phyloP scores from a whole-genome alignment of 1,140 invertebrate species.

The Trichomalopsis sarcophagae region DNA sequence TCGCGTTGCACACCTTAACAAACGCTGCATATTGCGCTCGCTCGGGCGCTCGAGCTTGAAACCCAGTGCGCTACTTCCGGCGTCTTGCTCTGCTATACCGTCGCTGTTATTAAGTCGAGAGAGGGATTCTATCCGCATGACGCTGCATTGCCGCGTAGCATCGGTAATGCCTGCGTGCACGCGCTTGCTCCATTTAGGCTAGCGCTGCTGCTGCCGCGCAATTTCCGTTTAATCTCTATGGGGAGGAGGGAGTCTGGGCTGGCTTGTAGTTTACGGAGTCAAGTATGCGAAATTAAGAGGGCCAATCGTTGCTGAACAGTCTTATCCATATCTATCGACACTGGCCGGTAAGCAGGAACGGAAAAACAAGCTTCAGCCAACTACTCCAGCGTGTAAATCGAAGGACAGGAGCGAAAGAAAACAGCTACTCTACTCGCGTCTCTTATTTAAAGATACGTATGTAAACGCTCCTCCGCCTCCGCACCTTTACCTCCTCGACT shows the following conservation, averaged over 20 bases:
- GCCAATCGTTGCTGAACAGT: background rate
- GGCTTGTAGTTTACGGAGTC: background rate
- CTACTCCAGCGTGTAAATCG: background rate
- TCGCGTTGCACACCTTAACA: background rate
- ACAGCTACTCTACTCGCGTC: background rate
- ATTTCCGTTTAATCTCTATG: conserved; percentile 49
- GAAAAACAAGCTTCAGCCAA: no score
- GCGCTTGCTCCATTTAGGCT: conserved; percentile 16
- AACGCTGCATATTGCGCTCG: conserved; percentile 12
- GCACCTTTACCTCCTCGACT: background rate
- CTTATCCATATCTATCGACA: no score
- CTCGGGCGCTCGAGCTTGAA: background rate
- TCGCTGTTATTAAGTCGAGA: conserved; percentile 40
- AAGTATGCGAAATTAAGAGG: conserved; percentile 5
- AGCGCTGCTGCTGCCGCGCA: background rate
- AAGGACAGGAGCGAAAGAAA: conserved; percentile 16
- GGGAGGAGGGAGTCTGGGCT: background rate
- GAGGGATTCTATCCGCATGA: conserved; percentile 11
- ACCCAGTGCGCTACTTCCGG: conserved; percentile 44
- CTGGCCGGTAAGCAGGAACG: no score
- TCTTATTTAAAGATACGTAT: conserved; percentile 31
- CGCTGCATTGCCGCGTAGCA: background rate
- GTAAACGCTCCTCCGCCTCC: background rate
- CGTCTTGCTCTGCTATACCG: background rate
- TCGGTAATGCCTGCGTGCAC: background rate